Evolutionary conservation across 2,113 vertebrate genomes (phyloP).

Genomic region (Calyptommatus sinebrachiatus): DNA sequence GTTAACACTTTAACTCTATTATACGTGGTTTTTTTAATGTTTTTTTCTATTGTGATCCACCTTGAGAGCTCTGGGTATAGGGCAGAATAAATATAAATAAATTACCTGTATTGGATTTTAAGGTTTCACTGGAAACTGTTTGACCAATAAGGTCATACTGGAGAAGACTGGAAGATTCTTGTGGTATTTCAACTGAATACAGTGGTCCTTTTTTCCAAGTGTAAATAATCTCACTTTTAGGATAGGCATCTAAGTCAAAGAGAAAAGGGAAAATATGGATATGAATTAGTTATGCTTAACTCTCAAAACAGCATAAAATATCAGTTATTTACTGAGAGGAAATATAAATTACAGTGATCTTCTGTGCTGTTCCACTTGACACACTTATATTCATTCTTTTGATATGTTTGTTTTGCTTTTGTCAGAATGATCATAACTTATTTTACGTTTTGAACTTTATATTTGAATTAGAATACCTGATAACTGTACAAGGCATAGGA

Average conservation of each 20-base stretch:
- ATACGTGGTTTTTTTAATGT: no score
- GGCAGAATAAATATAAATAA: no score
- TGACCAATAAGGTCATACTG: slow-evolving; percentile 96
- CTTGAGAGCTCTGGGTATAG: no score
- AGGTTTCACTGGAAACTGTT: slow-evolving; percentile 93
- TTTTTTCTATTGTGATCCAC: no score
- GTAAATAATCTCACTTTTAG: slow-evolving; percentile 96
- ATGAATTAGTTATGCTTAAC: neutral
- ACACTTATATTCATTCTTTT: neutral
- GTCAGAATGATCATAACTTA: neutral
- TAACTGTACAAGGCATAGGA: neutral
- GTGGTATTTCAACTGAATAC: slow-evolving; percentile 92
- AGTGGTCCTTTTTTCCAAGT: slow-evolving; percentile 97
- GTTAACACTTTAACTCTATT: no score
- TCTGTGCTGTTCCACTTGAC: neutral
- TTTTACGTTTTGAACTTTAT: neutral
- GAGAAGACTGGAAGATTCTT: slow-evolving; percentile 95
- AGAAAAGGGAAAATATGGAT: neutral
- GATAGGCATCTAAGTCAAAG: slow-evolving; percentile 87
- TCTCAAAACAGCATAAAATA: neutral
- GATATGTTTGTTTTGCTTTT: neutral
- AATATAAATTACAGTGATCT: neutral
- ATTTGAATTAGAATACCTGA: neutral
- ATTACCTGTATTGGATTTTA: slow-evolving; percentile 96
- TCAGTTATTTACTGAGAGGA: neutral